These are phyloP conservation scores for Epirrhoe tristata DNA, from an alignment of 2,888 invertebrate genomes.

Conservation along the genomic window DNA sequence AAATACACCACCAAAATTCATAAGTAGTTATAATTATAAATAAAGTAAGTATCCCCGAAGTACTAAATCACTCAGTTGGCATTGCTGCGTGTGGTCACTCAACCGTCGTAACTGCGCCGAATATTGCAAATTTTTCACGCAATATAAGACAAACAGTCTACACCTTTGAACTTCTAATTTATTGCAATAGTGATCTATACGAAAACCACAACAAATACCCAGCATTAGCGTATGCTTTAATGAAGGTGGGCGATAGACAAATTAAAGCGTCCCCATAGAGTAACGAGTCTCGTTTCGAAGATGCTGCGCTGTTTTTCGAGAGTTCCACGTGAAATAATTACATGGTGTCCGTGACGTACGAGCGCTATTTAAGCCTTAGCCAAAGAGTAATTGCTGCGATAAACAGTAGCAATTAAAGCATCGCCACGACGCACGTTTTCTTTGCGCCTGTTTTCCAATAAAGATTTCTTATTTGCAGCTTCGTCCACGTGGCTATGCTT, in stretches of 20 bases:
- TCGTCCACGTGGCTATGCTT: too few relatives aligned
- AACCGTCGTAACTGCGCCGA: too few relatives aligned
- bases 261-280: constrained; percentile 67
- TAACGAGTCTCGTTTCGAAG: constrained; percentile 62
- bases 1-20: too few relatives aligned
- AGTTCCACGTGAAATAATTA: constrained; percentile 82
- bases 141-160: too few relatives aligned
- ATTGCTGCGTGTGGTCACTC: too few relatives aligned
- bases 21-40: too few relatives aligned
- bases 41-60: too few relatives aligned
- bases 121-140: too few relatives aligned
- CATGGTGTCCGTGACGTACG: constrained; percentile 80
- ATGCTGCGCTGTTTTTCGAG: constrained; percentile 74
- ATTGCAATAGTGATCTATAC: constrained; percentile 22
- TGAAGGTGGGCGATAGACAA: constrained; percentile 69
- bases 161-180: too few relatives aligned
- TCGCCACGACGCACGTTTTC: constrained; percentile 83
- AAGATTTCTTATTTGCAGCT: constrained; percentile 38
- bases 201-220: constrained; percentile 33
- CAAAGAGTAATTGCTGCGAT: constrained; percentile 81
- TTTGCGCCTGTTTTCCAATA: constrained; percentile 74
- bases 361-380: constrained; percentile 79
- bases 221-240: constrained; percentile 55
- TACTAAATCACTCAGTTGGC: too few relatives aligned
- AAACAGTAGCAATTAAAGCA: constrained; percentile 84